Conservation (phyloP, 2,888 invertebrate genomes). For the Priocnemis perturbator region DNA sequence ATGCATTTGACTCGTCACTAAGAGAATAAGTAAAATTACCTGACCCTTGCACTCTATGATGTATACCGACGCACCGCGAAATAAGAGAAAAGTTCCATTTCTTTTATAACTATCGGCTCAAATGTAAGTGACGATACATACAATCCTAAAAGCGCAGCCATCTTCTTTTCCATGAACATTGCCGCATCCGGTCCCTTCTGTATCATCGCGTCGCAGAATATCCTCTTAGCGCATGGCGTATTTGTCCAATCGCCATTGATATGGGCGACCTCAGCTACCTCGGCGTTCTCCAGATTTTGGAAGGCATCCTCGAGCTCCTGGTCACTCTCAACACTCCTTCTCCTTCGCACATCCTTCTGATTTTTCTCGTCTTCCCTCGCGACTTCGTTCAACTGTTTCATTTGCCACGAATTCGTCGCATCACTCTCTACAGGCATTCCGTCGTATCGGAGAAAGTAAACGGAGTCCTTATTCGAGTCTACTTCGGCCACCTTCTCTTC, state of each 20-base stretch:
- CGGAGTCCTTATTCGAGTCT: conserved; percentile 19
- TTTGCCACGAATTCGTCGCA: too few species aligned
- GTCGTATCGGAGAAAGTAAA: conserved; percentile 42
- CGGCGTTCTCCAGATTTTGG: conserved; percentile 69
- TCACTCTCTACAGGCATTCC: not conserved
- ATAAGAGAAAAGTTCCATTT: too few species aligned
- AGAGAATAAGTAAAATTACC: too few species aligned
- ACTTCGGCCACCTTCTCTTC: not conserved
- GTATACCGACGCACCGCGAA: too few species aligned
- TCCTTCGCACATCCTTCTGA: conserved; percentile 43
- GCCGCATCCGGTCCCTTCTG: conserved; percentile 83
- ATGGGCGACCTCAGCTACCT: conserved; percentile 67
- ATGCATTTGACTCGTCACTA: too few species aligned
- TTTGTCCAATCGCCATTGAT: conserved; percentile 81
- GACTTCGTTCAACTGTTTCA: conserved; percentile 14
- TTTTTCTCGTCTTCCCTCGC: conserved; percentile 22
- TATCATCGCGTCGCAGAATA: conserved; percentile 86
- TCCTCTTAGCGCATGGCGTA: conserved; percentile 86
- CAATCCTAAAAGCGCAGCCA: conserved; percentile 84
- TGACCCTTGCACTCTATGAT: too few species aligned
- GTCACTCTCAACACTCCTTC: conserved; percentile 53
- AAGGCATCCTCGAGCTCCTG: conserved; percentile 63
- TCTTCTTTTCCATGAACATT: conserved; percentile 87
- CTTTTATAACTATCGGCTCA: too few species aligned
- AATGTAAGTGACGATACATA: conserved; percentile 76